phyloP scores from a whole-genome alignment of 2,113 vertebrate genomes.

The Gila orcuttii region DNA sequence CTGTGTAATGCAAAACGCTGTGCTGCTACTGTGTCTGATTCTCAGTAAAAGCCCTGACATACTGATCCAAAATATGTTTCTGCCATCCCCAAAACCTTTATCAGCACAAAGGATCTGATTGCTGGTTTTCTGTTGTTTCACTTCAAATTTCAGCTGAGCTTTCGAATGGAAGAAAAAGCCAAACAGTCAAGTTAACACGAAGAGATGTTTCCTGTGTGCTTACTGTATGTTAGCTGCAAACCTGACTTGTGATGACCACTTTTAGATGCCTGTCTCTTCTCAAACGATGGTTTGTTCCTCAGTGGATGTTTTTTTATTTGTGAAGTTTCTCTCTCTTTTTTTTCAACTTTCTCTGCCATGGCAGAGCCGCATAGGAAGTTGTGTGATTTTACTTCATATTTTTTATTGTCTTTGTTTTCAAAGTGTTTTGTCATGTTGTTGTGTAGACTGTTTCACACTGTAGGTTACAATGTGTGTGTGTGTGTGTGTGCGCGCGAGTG shows the following conservation, averaged over 20 bases:
- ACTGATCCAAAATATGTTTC: constrained; percentile 12
- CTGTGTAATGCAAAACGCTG: constrained; percentile 35
- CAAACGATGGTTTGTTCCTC: constrained; percentile 24
- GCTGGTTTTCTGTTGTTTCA: constrained; percentile 21
- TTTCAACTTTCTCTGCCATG: not conserved
- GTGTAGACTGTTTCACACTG: constrained; percentile 63
- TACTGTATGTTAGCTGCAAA: constrained; percentile 56
- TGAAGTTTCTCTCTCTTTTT: constrained; percentile 31
- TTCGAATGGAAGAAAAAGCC: constrained; percentile 47
- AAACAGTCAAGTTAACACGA: constrained; percentile 40
- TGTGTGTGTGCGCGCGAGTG: constrained; percentile 20
- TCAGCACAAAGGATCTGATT: not conserved
- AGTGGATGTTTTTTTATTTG: constrained; percentile 41
- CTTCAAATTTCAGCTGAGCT: constrained; percentile 17
- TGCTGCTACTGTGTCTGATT: constrained; percentile 18
- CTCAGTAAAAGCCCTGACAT: not conserved
- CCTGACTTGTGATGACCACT: constrained; percentile 54
- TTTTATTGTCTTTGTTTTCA: constrained; percentile 47
- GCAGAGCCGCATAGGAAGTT: constrained; percentile 47
- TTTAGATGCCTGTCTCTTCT: constrained; percentile 27
- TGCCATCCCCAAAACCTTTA: no score
- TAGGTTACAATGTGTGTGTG: constrained; percentile 44
- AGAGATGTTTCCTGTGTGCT: constrained; percentile 18
- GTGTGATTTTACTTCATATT: constrained; percentile 55
- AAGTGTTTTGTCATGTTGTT: constrained; percentile 57